These are phyloP conservation scores for Nesometra sesokonis DNA, from an alignment of 35 echinoderm and acorn worm genomes.

Conservation along the genomic window DNA sequence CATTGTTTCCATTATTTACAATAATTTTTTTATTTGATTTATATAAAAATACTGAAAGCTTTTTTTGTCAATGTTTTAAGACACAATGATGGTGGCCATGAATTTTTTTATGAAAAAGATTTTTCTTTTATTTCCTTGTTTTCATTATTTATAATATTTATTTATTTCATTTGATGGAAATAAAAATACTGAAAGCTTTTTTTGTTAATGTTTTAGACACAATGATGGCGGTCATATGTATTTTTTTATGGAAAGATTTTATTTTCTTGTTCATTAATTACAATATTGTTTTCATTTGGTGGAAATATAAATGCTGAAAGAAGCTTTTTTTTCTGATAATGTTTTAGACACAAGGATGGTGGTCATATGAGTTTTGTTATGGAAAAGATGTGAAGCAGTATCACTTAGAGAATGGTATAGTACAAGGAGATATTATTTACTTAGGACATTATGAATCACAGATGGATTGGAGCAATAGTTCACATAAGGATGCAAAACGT, in stretches of 20 bases:
- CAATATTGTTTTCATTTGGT: neutral
- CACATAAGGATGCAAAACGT: slow-evolving; percentile 81
- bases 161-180: neutral
- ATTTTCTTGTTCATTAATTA: neutral
- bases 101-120: no score
- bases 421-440: slow-evolving; percentile 38
- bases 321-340: slow-evolving; percentile 10
- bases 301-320: neutral
- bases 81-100: no score
- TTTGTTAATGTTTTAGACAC: no score
- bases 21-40: no score
- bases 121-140: neutral
- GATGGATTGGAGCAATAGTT: slow-evolving; percentile 85
- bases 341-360: slow-evolving; percentile 89
- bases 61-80: slow-evolving; percentile 9
- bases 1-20: no score
- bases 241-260: no score
- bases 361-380: slow-evolving; percentile 96
- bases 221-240: no score
- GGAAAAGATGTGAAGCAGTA: slow-evolving; percentile 66
- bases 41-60: no score
- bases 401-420: slow-evolving; percentile 61
- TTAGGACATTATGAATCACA: slow-evolving; percentile 77
- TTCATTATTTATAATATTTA: no score
- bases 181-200: neutral